Evolutionary conservation across 2,113 vertebrate genomes (phyloP).

Genomic region (Aptenodytes forsteri): DNA sequence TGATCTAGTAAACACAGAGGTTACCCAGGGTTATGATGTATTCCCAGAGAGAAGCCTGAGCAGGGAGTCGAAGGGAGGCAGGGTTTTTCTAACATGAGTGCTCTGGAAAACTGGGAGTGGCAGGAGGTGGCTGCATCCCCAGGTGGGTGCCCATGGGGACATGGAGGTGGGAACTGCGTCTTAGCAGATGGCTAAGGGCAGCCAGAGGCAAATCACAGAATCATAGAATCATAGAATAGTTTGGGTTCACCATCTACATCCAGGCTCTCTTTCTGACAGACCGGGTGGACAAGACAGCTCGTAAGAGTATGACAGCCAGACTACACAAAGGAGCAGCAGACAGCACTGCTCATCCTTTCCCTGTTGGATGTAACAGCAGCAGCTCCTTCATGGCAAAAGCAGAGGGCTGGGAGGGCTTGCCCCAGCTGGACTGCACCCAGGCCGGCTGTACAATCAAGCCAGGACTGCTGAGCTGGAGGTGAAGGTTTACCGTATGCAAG

Average conservation of each 20-base stretch:
- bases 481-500: not conserved
- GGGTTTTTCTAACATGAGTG: not conserved
- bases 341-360: not conserved
- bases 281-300: rapidly evolving
- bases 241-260: not conserved
- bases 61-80: rapidly evolving
- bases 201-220: not conserved
- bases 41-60: not conserved
- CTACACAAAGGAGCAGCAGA: too few species aligned
- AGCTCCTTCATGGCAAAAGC: not conserved
- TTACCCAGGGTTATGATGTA: rapidly evolving
- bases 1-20: not conserved
- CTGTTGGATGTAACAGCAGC: not conserved
- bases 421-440: not conserved
- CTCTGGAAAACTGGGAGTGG: not conserved
- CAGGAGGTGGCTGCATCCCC: not conserved
- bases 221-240: not conserved
- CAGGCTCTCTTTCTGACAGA: not conserved
- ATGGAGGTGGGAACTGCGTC: not conserved
- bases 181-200: not conserved
- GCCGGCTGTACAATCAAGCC: not conserved
- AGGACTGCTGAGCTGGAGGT: rapidly evolving
- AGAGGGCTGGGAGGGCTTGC: not conserved
- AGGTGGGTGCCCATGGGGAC: not conserved
- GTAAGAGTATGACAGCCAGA: not conserved